Conservation (phyloP, 2,797 vertebrate species). For the Crypturellus tataupa region DNA sequence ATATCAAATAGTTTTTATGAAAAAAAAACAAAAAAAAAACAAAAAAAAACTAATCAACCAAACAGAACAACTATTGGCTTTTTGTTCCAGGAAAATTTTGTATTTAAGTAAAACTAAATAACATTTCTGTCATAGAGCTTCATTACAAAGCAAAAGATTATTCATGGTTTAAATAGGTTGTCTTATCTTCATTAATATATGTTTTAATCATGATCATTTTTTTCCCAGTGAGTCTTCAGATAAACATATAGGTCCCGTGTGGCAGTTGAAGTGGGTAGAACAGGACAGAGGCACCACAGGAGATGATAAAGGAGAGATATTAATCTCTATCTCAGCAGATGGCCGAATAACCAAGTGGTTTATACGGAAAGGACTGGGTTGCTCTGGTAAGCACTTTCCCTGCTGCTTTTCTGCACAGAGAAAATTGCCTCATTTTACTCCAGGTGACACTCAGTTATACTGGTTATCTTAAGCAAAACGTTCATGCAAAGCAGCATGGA, state of each 20-base stretch:
- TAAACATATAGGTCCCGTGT: constrained; percentile 87
- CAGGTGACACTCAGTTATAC: background rate
- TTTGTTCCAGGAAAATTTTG: background rate
- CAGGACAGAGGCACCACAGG: constrained; percentile 78
- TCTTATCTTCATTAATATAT: background rate
- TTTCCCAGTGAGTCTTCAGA: constrained; percentile 83
- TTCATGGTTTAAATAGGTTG: background rate
- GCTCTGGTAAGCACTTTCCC: constrained; percentile 81
- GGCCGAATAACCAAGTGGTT: constrained; percentile 89
- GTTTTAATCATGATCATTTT: background rate
- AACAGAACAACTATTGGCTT: background rate
- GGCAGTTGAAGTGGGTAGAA: constrained; percentile 90
- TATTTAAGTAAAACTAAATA: background rate
- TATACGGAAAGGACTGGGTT: constrained; percentile 85
- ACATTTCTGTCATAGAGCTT: background rate
- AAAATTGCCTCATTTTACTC: background rate
- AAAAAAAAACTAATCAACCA: background rate
- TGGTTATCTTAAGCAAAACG: background rate
- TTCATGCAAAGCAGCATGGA: fast-evolving
- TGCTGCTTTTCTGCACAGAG: background rate
- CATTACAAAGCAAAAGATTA: background rate
- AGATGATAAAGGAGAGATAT: constrained; percentile 84
- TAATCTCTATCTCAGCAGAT: constrained; percentile 90
- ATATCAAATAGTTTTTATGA: background rate
- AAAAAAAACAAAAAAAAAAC: background rate